Conservation (phyloP, 2,113 vertebrate genomes). For the Lamprologus speciosus region DNA sequence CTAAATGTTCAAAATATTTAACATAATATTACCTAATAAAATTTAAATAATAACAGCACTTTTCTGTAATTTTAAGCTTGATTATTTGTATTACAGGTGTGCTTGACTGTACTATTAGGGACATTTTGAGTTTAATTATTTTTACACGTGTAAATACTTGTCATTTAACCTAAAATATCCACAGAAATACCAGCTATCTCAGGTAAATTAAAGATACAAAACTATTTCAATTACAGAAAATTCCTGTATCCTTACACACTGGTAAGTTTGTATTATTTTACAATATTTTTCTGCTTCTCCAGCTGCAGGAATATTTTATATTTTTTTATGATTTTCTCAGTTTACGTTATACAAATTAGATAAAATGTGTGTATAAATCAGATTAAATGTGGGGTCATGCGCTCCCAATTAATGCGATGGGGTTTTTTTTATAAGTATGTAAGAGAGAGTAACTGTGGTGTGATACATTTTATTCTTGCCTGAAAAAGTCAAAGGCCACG, state of each 20-base stretch:
- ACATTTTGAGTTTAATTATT: neutral
- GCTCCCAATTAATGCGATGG: neutral
- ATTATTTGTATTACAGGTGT: neutral
- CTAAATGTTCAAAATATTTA: neutral
- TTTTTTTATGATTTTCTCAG: neutral
- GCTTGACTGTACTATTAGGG: neutral
- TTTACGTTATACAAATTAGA: neutral
- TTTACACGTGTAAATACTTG: fast-evolving
- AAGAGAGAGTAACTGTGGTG: neutral
- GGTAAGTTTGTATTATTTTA: neutral
- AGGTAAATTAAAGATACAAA: neutral
- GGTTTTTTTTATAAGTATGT: fast-evolving
- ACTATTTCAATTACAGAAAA: neutral
- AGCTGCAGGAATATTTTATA: neutral
- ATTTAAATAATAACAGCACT: neutral
- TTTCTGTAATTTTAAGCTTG: neutral
- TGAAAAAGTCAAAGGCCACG: neutral
- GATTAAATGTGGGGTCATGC: neutral
- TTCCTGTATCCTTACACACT: neutral
- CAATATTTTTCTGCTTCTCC: neutral
- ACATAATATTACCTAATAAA: neutral
- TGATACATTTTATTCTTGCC: neutral
- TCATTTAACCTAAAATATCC: neutral
- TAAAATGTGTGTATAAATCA: neutral
- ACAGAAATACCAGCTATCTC: neutral